These are phyloP conservation scores for Ectemnius cavifrons DNA, from an alignment of 2,888 invertebrate species.

Conservation along the genomic window DNA sequence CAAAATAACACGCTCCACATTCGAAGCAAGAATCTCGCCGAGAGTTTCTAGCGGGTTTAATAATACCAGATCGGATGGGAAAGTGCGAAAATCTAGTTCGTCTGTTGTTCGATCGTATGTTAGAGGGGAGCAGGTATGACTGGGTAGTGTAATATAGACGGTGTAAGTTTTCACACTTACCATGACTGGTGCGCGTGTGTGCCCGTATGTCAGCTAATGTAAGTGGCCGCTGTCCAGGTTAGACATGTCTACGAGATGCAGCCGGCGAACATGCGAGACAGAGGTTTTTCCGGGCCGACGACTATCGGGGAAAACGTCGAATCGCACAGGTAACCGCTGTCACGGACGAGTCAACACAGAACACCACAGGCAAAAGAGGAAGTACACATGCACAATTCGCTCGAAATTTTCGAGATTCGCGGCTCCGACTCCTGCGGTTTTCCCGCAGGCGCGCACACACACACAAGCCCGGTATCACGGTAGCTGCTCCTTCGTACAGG, in stretches of 20 bases:
- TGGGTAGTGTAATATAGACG: slow-evolving; percentile 1
- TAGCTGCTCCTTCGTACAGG: background rate
- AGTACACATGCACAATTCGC: slow-evolving; percentile 39
- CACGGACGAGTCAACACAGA: slow-evolving; percentile 46
- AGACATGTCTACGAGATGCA: slow-evolving; percentile 43
- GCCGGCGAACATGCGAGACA: slow-evolving; percentile 12
- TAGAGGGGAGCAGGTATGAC: background rate
- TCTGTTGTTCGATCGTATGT: background rate
- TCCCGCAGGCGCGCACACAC: background rate
- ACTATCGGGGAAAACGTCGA: slow-evolving; percentile 16
- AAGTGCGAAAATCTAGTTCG: background rate
- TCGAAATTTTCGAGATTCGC: slow-evolving; percentile 16
- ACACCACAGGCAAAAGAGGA: slow-evolving; percentile 43
- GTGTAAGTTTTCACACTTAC: slow-evolving; percentile 39
- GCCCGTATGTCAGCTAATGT: slow-evolving; percentile 50
- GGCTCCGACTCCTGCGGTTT: background rate
- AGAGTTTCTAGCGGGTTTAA: too few species aligned
- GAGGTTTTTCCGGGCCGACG: too few species aligned
- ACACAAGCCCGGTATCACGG: background rate
- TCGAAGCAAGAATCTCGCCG: too few species aligned
- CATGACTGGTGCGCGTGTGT: slow-evolving; percentile 45
- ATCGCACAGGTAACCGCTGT: slow-evolving; percentile 11
- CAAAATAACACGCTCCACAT: too few species aligned
- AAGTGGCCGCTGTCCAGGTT: slow-evolving; percentile 31
- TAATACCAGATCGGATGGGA: background rate